phyloP scores from a whole-genome alignment of 2,113 vertebrate genomes.

The Plectropomus leopardus region DNA sequence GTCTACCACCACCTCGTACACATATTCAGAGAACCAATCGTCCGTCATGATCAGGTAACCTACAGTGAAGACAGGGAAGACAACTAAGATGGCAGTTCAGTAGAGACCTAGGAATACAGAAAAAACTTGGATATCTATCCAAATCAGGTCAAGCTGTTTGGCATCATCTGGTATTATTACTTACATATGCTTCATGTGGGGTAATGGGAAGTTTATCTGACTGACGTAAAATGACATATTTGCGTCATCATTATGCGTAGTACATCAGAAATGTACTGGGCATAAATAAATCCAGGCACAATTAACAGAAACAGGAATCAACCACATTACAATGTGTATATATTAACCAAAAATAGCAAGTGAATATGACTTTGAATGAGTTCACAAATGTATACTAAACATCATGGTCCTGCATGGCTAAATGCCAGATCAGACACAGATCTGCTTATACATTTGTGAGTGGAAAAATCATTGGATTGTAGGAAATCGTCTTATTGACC shows the following conservation, averaged over 20 bases:
- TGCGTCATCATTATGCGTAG: no score
- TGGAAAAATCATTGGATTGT: no score
- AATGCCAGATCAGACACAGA: not conserved
- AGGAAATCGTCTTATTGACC: not conserved
- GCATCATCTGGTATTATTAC: not conserved
- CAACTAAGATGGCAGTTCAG: not conserved
- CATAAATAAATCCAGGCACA: not conserved
- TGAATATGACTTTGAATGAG: not conserved
- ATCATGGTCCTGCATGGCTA: not conserved
- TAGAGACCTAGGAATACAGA: not conserved
- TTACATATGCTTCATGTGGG: not conserved
- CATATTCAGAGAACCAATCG: conserved; percentile 97
- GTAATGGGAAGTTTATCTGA: not conserved
- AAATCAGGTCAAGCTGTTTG: not conserved
- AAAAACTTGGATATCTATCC: no score
- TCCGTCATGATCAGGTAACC: conserved; percentile 99
- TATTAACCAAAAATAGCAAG: not conserved
- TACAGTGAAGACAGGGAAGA: conserved; percentile 65
- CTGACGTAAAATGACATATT: not conserved
- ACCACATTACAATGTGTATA: not conserved
- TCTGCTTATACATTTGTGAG: not conserved
- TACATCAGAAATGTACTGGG: no score
- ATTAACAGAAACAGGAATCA: not conserved
- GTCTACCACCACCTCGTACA: conserved; percentile 98
- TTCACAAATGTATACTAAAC: not conserved